Percentiles rank a stretch among this genome's conserved stretches.
phyloP scores from a whole-genome alignment of 2,888 invertebrate species.

The Ceramica pisi region DNA sequence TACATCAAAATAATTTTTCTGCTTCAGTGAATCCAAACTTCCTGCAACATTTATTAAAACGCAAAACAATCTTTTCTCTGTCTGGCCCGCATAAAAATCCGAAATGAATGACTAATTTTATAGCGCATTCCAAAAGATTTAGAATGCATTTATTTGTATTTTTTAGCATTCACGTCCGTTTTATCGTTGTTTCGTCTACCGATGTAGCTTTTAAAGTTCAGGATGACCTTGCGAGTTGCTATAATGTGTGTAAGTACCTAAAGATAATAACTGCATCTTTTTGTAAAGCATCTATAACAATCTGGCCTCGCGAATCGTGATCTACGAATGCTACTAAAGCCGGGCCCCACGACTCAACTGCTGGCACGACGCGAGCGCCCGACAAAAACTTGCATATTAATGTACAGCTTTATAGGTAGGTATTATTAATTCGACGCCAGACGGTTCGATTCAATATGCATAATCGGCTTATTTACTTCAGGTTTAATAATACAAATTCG shows the following conservation, averaged over 20 bases:
- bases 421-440: slow-evolving; percentile 50
- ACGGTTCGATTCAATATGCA: slow-evolving; percentile 37
- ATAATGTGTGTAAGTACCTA: slow-evolving; percentile 37
- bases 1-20: slow-evolving; percentile 6
- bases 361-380: slow-evolving; percentile 42
- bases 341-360: slow-evolving; percentile 56
- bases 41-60: slow-evolving; percentile 56
- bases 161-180: slow-evolving; percentile 50
- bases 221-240: slow-evolving; percentile 63
- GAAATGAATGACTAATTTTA: slow-evolving; percentile 58
- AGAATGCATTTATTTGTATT: slow-evolving; percentile 58
- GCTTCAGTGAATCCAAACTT: slow-evolving; percentile 26
- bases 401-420: slow-evolving; percentile 29
- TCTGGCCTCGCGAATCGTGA: slow-evolving; percentile 63
- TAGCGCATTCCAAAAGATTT: slow-evolving; percentile 53
- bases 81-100: slow-evolving; percentile 55
- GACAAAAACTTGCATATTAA: slow-evolving; percentile 66
- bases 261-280: slow-evolving; percentile 65
- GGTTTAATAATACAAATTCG: slow-evolving; percentile 5
- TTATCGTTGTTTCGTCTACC: slow-evolving; percentile 73
- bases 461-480: slow-evolving; percentile 13
- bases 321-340: slow-evolving; percentile 59
- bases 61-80: slow-evolving; percentile 46
- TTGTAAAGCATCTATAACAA: slow-evolving; percentile 55
- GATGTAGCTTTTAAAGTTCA: slow-evolving; percentile 52